Base-by-base conservation (phyloP, 2,888 invertebrate genomes). In the Agrotis clavis region DNA sequence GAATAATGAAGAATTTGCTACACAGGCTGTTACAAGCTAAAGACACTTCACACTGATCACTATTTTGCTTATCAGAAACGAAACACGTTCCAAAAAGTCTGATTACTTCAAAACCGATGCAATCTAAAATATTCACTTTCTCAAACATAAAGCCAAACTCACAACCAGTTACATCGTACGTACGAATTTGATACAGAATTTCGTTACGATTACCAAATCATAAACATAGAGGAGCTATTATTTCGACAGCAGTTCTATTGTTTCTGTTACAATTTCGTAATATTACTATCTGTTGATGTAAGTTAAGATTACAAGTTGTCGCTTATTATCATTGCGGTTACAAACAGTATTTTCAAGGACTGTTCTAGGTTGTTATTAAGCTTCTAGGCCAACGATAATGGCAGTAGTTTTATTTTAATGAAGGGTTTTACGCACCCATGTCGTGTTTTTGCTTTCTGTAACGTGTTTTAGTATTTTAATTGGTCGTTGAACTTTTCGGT, bases 211-310 rank as follows among this genome's bases (percentile, higher is more conserved):
- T 89, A 88, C 87, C 61, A 74, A 83, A 88, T 83, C 80, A 87
- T 83, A 82, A 41, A 75, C 71, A 68, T 74, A 47, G 48, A 57
- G 0, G 48, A 57, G 0, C 51, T 66, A 78, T 86, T 83, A 82
- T 90, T 82, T 86, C 83, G 74, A 82, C 84, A 84, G 74, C 79
- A 87, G 83, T 84, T 85, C 90, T 75, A 92, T 93, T 92, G 92
- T 90, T 92, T 90, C 88, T 86, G 84, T 83, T 83, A 88, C 83
- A 87, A 78, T 89, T 89, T 85, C 83, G 85, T 86, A 89, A 91
- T 80, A 69, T 79, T 82, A 85, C 71, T 82, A 75, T 80, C 53
- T 72, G 79, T 71, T 84, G 83, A 86, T 82, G 85, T 84, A 75
- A 86, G 74, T 70, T 70, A 35, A 71, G 77, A 84, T 86, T 82